These are phyloP conservation scores for Cheirogaleus medius DNA, from an alignment of 2,113 vertebrate genomes.

Conservation along the genomic window DNA sequence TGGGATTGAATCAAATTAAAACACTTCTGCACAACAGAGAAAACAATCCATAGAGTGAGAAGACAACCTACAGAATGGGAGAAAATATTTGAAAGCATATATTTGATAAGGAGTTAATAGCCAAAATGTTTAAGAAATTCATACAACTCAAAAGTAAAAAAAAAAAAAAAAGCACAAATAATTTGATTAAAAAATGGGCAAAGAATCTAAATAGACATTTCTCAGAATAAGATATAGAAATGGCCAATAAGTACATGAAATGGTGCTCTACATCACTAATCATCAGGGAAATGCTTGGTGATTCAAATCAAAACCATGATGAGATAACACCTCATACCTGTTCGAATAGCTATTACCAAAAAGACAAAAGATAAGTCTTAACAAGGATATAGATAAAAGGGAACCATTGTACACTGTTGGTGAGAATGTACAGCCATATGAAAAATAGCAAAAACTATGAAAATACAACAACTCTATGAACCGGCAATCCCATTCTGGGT, in stretches of 20 bases:
- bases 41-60: not conserved
- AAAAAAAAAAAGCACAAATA: not conserved
- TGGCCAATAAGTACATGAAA: not conserved
- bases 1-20: not conserved
- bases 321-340: not conserved
- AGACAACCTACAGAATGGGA: not conserved
- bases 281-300: not conserved
- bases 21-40: not conserved
- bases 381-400: not conserved
- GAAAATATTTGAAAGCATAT: not conserved
- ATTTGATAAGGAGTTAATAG: not conserved
- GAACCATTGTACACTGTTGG: accelerated
- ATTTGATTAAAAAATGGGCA: not conserved
- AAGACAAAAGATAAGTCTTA: not conserved
- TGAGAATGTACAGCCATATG: not conserved
- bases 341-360: not conserved
- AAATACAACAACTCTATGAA: not conserved
- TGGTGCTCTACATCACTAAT: not conserved
- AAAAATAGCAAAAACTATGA: not conserved
- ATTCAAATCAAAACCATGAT: not conserved
- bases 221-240: not conserved
- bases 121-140: not conserved
- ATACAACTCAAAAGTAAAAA: not conserved
- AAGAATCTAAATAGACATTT: not conserved
- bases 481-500: not conserved